Evolutionary conservation across 2,888 invertebrate genomes (phyloP), one percentile per base, ranked within the genome.

Genomic region (Catocala nupta): DNA sequence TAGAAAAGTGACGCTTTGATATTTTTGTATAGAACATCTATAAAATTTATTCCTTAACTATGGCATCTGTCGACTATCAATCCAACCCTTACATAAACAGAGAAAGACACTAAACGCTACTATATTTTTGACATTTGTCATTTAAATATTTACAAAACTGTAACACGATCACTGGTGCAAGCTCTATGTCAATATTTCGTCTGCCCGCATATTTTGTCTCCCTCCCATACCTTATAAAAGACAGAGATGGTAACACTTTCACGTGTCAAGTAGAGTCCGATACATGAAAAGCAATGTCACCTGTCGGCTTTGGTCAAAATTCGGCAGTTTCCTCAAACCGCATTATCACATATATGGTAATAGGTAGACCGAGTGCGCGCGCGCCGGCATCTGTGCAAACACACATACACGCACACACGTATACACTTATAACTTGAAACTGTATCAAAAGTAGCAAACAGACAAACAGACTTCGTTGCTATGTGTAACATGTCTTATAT

Each of bases 281-380:
- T 72, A 77, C 82, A 79, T 84, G 72, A 75, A 81, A 70, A 80
- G 81, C 71, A 73, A 73, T 91, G 91, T 91, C 92, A 90, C 84
- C 87, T 80, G 76, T 83, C 71, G 83, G 81, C 81, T 77, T 81
- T 79, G 78, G 79, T 82, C 77, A 85, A 84, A 90, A 86, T 90
- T 92, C 90, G 91, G 91, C 88, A 82, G 86, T 84, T 84, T 81
- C 85, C 85, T 82, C 84, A 80, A 82, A 78, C 67, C 76, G 75
- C 80, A 91, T 93, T 93, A 93, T 87, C 92, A 90, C 85, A 53
- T 82, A 73, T 73, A 77, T 80, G 93, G 86, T 93, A 93, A 93
- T 87, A 85, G 86, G 77, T 65, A 68, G 68, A 77, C 80, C 86
- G 88, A 87, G 85, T 86, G 89, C 85, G 84, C 81, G 77, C 75